A percentile compares a stretch with the other conserved stretches of the same genome.
Evolutionary conservation across 1,140 invertebrate species (phyloP).

Genomic region (Drosophila cardini): DNA sequence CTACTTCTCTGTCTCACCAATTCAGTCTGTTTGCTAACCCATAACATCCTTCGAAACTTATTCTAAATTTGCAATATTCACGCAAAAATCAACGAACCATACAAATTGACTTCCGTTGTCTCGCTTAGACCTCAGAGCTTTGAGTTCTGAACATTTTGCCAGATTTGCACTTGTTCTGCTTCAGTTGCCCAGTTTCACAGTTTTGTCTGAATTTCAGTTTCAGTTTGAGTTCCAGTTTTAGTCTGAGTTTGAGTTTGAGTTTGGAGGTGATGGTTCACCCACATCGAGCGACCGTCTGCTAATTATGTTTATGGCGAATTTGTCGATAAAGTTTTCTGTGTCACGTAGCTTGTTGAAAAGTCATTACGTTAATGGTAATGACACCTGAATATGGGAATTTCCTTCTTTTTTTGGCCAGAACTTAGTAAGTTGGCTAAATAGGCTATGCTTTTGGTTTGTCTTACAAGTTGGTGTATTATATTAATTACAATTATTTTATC

Average conservation of each 20-base stretch:
- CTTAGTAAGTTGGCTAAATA: conserved; percentile 19
- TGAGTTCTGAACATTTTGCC: conserved; percentile 11
- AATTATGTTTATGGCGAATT: conserved; percentile 52
- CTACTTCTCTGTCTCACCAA: neutral
- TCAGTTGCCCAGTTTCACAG: conserved; percentile 12
- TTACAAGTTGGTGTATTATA: conserved; percentile 17
- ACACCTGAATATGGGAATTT: conserved; percentile 10
- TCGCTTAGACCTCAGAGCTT: conserved; percentile 4
- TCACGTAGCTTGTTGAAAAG: conserved; percentile 51
- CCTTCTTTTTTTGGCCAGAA: neutral
- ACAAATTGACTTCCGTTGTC: conserved; percentile 51
- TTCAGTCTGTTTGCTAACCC: conserved; percentile 19
- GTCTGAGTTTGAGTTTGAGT: neutral
- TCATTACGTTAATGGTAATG: conserved; percentile 44
- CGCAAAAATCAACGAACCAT: conserved; percentile 45
- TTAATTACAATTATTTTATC: conserved; percentile 20
- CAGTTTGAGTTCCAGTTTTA: too few species aligned
- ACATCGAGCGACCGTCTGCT: conserved; percentile 31
- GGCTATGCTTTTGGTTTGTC: conserved; percentile 16
- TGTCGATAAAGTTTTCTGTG: conserved; percentile 41
- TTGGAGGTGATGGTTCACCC: too few species aligned
- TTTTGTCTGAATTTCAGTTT: neutral
- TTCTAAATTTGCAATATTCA: conserved; percentile 46
- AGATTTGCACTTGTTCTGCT: conserved; percentile 48
- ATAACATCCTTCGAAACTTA: conserved; percentile 37